Base-by-base conservation (phyloP, 2,888 invertebrate species). In the Dendrolimus pini region DNA sequence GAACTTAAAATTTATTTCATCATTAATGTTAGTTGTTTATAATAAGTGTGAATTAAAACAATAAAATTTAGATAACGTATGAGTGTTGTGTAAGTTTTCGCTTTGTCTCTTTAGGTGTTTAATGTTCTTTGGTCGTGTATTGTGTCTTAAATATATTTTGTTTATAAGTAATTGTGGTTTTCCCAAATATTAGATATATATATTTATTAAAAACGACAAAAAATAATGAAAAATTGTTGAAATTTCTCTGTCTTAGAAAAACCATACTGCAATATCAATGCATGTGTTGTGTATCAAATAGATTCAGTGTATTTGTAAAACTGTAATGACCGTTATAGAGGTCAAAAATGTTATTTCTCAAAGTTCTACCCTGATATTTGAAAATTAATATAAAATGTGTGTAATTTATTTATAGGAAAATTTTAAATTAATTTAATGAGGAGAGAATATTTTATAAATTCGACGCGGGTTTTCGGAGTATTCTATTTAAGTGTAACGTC, bases 401-500 rank as follows among this genome's bases (percentile, higher is more conserved):
- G 10, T 47, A 47, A 47, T 47, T 47, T 47, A 47, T 47, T 47
- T 18, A 18, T 18, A 18, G 18, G 18, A 18, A 18, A 18, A 18
- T 18, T 18, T 18, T 18, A 18, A 18, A 18, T 18, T 18, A 18
- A 18, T 2, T 18, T 47, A 47, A 47, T 47, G 10, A 10, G 47
- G 10, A 47, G 47, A 47, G 74, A 78, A 74, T 80, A 80, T 74
- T 75, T 70, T 72, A 73, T 77, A 72, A 75, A 83, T 86, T 84
- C 88, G 83, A 89, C 89, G 89, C 89, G 89, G 89, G 89, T 82
- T 86, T 18, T 85, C 89, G 85, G 80, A 85, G 78, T 89, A 87
- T 88, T 88, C 82, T 87, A 89, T 84, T 84, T 89, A 89, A 89
- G 89, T 83, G 88, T 86, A 89, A 89, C 89, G 89, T 85, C 85